These are phyloP conservation scores for Helicoverpa assulta DNA, from an alignment of 2,888 invertebrate species.

Conservation along the genomic window DNA sequence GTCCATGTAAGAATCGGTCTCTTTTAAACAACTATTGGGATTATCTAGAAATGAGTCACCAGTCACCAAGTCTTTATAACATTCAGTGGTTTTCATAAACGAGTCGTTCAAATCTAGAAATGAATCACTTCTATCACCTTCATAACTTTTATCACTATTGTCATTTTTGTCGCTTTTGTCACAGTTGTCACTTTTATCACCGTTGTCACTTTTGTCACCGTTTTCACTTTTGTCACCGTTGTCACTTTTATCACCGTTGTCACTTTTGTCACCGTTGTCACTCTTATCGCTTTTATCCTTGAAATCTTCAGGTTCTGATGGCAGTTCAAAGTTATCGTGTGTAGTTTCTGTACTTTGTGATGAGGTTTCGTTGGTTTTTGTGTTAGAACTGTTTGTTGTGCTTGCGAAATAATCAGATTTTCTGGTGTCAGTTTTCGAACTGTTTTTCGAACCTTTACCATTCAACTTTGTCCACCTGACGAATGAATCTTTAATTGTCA, in stretches of 20 bases:
- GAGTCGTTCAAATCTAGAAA: neutral
- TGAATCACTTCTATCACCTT: no score
- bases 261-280: no score
- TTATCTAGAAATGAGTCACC: neutral
- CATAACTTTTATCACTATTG: no score
- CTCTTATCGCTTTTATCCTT: neutral
- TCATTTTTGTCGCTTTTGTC: no score
- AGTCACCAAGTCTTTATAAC: no score
- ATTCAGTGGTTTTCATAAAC: neutral
- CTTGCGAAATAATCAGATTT: neutral
- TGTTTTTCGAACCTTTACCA: neutral
- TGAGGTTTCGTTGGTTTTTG: neutral
- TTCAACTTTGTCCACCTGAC: conserved; percentile 4
- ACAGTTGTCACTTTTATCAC: no score
- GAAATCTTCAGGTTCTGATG: neutral
- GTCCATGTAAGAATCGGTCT: neutral
- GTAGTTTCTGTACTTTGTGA: neutral
- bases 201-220: no score
- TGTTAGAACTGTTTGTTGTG: no score
- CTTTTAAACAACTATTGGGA: neutral
- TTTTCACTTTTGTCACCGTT: no score
- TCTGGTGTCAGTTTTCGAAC: neutral
- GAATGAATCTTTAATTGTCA: conserved; percentile 8
- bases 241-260: no score
- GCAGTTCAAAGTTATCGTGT: neutral